These are phyloP conservation scores for Pantherophis vulpinus DNA, from an alignment of 2,797 vertebrate species.

Conservation along the genomic window DNA sequence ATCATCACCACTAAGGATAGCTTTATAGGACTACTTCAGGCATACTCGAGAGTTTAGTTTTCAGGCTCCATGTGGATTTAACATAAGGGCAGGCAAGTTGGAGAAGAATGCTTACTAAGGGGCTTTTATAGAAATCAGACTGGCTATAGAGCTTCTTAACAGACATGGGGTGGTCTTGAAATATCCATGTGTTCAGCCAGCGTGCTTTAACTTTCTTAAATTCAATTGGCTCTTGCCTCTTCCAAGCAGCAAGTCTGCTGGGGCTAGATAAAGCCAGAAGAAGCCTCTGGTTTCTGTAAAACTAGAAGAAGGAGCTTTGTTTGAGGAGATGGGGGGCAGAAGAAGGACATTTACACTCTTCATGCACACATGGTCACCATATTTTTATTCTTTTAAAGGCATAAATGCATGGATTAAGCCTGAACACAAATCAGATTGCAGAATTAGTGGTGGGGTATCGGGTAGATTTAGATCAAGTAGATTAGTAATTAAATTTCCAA, in stretches of 20 bases:
- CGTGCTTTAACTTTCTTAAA: constrained; percentile 40
- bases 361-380: constrained; percentile 27
- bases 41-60: not conserved
- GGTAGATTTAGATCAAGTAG: not conserved
- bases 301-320: not conserved
- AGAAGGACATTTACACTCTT: not conserved
- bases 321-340: not conserved
- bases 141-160: constrained; percentile 49
- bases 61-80: constrained; percentile 54
- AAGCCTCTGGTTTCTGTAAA: constrained; percentile 19
- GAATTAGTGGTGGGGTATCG: constrained; percentile 11
- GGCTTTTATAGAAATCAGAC: constrained; percentile 55
- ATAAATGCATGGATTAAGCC: constrained; percentile 7
- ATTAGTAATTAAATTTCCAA: not conserved
- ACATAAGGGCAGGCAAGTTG: constrained; percentile 45
- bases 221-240: constrained; percentile 26
- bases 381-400: constrained; percentile 19
- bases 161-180: constrained; percentile 41
- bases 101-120: constrained; percentile 16
- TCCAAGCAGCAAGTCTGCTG: constrained; percentile 26
- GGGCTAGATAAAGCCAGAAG: constrained; percentile 15
- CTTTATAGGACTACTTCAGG: not conserved
- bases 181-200: constrained; percentile 21
- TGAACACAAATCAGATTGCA: constrained; percentile 10
- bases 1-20: not conserved